Base-by-base conservation (phyloP, 2,888 invertebrate genomes). In the Platynereis dumerilii region DNA sequence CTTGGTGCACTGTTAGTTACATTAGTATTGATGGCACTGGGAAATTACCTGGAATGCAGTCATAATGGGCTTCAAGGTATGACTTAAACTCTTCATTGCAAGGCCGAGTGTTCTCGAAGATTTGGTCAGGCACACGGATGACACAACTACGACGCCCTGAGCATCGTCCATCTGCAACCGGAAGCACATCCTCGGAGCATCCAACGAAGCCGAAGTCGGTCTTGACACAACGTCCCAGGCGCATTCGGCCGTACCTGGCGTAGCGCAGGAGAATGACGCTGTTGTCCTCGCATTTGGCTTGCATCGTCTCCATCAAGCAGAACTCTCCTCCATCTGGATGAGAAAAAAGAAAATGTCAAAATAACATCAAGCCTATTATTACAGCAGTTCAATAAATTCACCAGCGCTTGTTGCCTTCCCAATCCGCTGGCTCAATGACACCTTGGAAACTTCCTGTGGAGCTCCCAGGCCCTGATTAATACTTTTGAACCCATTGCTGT, bases 31-130 rank as follows among this genome's bases (percentile, higher is more conserved):
- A 34, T n/a, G n/a, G 34, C 34, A 34, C 34, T 5, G 34, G 34
- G 12, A 12, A 34, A 34, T 34, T 34, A 68, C 68, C 68, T 45
- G 45, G 26, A 1, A 65, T 44, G 45, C 68, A 68, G 27, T 55
- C 42, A 29, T 68, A 68, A 1, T 45, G 24, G 5, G 68, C 61
- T 52, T 68, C 65, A 10, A 68, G 65, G 58, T 65, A 68, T 20
- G 54, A 59, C 65, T 68, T 68, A 27, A 68, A 58, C 42, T 68
- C 68, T 48, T 68, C 68, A 27, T 65, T 68, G 28, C 68, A 68
- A 17, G 68, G 68, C 5, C 55, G 29, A 1, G 58, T 61, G 2
- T 44, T 48, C 29, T 68, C 68, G 1, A 68, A 58, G 15, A 54
- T 42, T 1, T 60, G 60, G 45, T 68, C 68, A 27, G 68, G 68